These are phyloP conservation scores for Pleuronectes platessa DNA, from an alignment of 2,113 vertebrate species.

Conservation along the genomic window DNA sequence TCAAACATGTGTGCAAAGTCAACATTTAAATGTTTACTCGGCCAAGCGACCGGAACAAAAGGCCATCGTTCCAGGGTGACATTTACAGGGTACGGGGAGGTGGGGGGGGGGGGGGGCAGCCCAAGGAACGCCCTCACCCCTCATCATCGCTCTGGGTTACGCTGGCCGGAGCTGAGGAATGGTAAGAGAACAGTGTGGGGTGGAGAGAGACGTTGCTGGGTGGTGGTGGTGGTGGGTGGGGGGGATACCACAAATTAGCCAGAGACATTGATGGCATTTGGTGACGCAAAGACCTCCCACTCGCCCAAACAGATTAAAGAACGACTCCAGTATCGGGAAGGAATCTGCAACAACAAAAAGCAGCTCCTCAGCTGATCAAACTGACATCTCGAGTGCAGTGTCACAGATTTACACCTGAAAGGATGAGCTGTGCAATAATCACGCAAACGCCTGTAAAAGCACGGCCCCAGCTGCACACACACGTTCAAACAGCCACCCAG, in stretches of 20 bases:
- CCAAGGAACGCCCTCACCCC: conserved; percentile 43
- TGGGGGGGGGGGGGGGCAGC: conserved; percentile 5
- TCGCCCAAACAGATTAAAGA: conserved; percentile 12
- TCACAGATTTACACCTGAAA: conserved; percentile 36
- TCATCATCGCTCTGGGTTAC: conserved; percentile 82
- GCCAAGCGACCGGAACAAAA: conserved; percentile 57
- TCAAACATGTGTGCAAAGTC: conserved; percentile 41
- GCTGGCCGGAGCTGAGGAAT: conserved; percentile 75
- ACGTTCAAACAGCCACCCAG: conserved; percentile 28
- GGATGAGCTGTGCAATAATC: conserved; percentile 24
- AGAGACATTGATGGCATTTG: conserved; percentile 73
- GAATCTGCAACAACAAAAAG: not conserved
- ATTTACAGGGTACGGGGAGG: conserved; percentile 77
- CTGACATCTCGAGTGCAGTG: not conserved
- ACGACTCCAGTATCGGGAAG: conserved; percentile 11
- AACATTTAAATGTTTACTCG: conserved; percentile 64
- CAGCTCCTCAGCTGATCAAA: not conserved
- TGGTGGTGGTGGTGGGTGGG: conserved; percentile 8
- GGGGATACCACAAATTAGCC: conserved; percentile 65
- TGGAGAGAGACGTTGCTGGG: conserved; percentile 48
- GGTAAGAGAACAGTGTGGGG: conserved; percentile 70
- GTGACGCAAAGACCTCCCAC: conserved; percentile 70
- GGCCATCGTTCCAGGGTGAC: conserved; percentile 75
- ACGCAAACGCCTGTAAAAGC: not conserved
- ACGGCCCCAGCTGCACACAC: conserved; percentile 27